A percentile compares a stretch with the other conserved stretches of the same genome.
These are phyloP conservation scores for Atta cephalotes DNA, from an alignment of 1,140 invertebrate species.

Conservation along the genomic window DNA sequence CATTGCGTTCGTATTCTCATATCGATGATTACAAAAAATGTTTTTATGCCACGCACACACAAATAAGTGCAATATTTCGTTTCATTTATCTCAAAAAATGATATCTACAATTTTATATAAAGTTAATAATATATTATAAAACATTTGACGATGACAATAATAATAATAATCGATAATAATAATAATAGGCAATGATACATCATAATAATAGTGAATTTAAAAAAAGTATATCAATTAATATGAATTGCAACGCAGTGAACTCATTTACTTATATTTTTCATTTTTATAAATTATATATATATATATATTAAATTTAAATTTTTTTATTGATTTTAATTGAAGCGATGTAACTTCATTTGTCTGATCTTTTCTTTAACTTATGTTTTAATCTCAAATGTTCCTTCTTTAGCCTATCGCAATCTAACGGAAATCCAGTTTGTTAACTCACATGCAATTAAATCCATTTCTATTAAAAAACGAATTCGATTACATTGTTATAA, in stretches of 20 bases:
- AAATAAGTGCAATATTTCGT: conserved; percentile 43
- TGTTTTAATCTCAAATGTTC: not conserved
- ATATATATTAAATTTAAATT: not conserved
- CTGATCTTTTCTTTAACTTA: conserved; percentile 4
- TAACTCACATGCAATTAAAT: not conserved
- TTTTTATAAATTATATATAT: conserved; percentile 10
- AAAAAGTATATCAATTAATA: conserved; percentile 27
- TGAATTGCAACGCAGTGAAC: conserved; percentile 2
- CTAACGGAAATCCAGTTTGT: conserved; percentile 3
- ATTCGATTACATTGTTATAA: conserved; percentile 6
- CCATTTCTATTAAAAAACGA: not conserved
- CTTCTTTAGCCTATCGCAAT: conserved; percentile 29
- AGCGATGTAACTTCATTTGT: conserved; percentile 9
- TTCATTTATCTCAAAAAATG: conserved; percentile 22
- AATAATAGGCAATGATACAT: not conserved
- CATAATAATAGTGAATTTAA: not conserved
- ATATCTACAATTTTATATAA: conserved; percentile 28
- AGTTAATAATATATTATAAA: not conserved
- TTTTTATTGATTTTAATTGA: conserved; percentile 12
- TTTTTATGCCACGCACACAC: conserved; percentile 18
- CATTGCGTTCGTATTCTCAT: conserved; percentile 20
- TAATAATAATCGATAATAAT: not conserved
- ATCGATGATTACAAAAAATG: conserved; percentile 55
- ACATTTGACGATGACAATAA: conserved; percentile 24
- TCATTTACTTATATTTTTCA: not conserved